Evolutionary conservation across 2,113 vertebrate genomes (phyloP), one percentile per base, ranked within the genome.

Genomic region (Tringa solitaria): DNA sequence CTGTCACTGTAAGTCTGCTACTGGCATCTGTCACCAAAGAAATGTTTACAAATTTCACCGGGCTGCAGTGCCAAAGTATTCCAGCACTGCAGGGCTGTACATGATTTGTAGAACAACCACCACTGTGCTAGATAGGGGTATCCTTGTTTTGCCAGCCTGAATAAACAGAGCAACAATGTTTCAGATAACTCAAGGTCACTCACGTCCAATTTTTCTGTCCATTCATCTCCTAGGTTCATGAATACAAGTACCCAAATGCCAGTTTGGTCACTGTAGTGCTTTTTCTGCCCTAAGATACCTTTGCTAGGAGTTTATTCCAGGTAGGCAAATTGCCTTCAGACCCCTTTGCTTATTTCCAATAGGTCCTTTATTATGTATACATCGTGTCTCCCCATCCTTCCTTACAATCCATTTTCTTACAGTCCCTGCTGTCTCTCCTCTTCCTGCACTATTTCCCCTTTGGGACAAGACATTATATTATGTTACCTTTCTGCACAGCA

Each of bases 1-100:
- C 97, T 96, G 90, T 97, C 96, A 96, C 95, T 96, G 82, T 91
- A 95, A 95, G 90, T 81, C 85, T 93, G 87, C 84, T 95, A 90
- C 95, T 96, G 91, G 96, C 85, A 84, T 97, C 93, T 93, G 96
- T 95, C 95, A 95, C 88, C 50, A 1, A 97, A 98, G 92, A 93
- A 93, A 81, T 94, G 91, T 95, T 96, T 97, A 94, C 91, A 95
- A 80, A 87, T 96, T 91, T 86, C 77, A 91, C 67, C 13, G 39
- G 7, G 54, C 41, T 69, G 33, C 43, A 90, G 35, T 93, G 91
- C 93, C 96, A 95, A 97, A 95, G 80, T 91, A 68, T 96, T 91
- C 81, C 93, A 77, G 85, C 43, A 64, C 27, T 84, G 84, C 81
- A 74, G 50, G 69, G 83, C 53, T 33, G 37, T 76, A 53, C 74